Evolutionary conservation across 2,888 invertebrate species (phyloP).

Genomic region (Drosophila hamatofila): DNA sequence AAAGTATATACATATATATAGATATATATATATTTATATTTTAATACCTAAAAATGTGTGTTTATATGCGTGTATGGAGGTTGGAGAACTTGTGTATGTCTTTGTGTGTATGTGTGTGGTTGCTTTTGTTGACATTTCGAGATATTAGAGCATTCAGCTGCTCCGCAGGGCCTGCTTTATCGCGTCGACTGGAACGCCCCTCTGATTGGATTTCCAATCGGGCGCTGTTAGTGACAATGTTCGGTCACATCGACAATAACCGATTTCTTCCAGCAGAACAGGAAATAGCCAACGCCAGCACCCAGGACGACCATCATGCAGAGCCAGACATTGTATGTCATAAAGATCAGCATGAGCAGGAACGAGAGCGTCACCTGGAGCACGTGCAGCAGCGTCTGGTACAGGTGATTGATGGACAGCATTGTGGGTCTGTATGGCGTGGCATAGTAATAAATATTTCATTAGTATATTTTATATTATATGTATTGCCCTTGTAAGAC

Average conservation of each 20-base stretch:
- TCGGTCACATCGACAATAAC: constrained; percentile 97
- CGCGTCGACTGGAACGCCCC: constrained; percentile 31
- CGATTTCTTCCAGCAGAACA: constrained; percentile 98
- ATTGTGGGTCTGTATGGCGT: constrained; percentile 90
- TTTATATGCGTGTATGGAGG: constrained; percentile 11
- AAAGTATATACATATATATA: constrained; percentile 40
- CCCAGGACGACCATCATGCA: constrained; percentile 95
- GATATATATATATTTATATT: constrained; percentile 60
- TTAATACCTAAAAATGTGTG: constrained; percentile 74
- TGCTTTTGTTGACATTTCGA: constrained; percentile 78
- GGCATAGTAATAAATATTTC: constrained; percentile 12
- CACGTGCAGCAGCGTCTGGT: constrained; percentile 95
- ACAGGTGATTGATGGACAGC: constrained; percentile 92
- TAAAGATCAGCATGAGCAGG: constrained; percentile 97
- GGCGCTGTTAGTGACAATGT: constrained; percentile 93
- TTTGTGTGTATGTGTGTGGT: constrained; percentile 18
- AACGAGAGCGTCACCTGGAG: constrained; percentile 96
- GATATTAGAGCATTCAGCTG: constrained; percentile 74
- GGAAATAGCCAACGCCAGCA: constrained; percentile 95
- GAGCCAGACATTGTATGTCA: constrained; percentile 98
- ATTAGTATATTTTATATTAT: constrained; percentile 17
- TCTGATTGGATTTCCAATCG: constrained; percentile 33
- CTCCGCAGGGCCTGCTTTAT: background rate
- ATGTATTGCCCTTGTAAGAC: background rate
- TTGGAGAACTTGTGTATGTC: constrained; percentile 9